Evolutionary conservation across 1,140 invertebrate species (phyloP), one percentile per base, ranked within the genome.

Genomic region (Epicauta chinensis): DNA sequence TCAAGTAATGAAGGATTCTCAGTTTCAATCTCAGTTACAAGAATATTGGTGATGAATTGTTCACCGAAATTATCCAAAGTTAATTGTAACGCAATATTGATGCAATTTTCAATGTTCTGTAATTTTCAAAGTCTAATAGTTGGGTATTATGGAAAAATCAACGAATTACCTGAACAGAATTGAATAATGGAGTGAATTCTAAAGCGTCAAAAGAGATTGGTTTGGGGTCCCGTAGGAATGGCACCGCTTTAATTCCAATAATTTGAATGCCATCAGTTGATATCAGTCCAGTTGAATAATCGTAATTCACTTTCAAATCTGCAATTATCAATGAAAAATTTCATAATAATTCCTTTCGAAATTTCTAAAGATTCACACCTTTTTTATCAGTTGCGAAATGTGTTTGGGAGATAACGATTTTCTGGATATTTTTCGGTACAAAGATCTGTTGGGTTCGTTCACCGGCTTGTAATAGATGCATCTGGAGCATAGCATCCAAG

Each of bases 401-500:
- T 7, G 55, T 47, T 15, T 60, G 36, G n/a, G 61, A 61, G 7
- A 70, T 41, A 2, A 59, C 63, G 36, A 70, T 59, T 15, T 62
- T 62, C 34, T 64, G 59, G 37, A 70, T 70, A 13, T 43, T 51
- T 32, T 58, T 61, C 17, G 65, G 61, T 7, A 65, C 45, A 1
- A 55, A 45, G 6, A 62, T 53, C 23, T 67, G 60, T 53, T 70
- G 67, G 40, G 62, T 45, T 9, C 55, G 41, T 54, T 70, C 68
- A 9, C 68, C 68, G 12, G 46, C 51, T 36, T 65, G 53, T 13
- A 69, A 65, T 7, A 67, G 53, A 37, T 58, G 55, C 58, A 68
- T 64, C 48, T 71, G 69, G 0, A 71, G 40, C 60, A 71, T 66
- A 3, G 57, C 56, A 51, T 68, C 66, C 0, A 71, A 35, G 16